Evolutionary conservation across 2,888 invertebrate genomes (phyloP), one percentile per base, ranked within the genome.

Genomic region (Panorpa germanica): DNA sequence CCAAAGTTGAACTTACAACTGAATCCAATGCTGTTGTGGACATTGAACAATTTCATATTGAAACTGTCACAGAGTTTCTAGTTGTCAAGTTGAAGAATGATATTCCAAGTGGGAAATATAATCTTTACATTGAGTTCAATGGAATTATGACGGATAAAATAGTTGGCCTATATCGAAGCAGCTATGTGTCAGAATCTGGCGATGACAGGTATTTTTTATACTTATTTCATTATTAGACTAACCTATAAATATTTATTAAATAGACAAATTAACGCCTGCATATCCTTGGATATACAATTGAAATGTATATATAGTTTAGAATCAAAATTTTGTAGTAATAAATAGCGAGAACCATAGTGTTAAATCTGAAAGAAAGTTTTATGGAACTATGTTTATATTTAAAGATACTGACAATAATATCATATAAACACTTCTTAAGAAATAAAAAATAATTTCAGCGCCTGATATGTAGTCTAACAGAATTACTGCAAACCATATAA

Each of bases 121-220:
- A 47, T n/a, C 45, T 78, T 9, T 45, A 50, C 23, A 59, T 80
- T 25, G 50, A 64, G 20, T 82, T 72, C 43, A 50, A 53, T 35
- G 80, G 80, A 0, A 59, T 60, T 36, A 57, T 77, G 45, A 65
- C 61, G 15, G 59, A 65, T 36, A 66, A 68, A 38, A 71, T 78
- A 42, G 68, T 74, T 32, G 81, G 81, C 4, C 61, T 81, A 32
- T 82, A 81, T 47, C 63, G 63, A 38, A 78, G 78, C 34, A 59
- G 55, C 5, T 70, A 80, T 37, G 53, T 49, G 28, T 52, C 59
- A 42, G 44, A 38, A 6, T 38, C 44, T 13, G 50, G 50, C 5
- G 39, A 43, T 7, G 52, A 36, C 35, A 59, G 63, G 70, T 61
- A 50, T 19, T 45, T 51, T 12, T 13, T 28, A 12, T 9, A 17